Conservation (phyloP, 2,113 vertebrate species). For the Romanogobio albipinnatus region DNA sequence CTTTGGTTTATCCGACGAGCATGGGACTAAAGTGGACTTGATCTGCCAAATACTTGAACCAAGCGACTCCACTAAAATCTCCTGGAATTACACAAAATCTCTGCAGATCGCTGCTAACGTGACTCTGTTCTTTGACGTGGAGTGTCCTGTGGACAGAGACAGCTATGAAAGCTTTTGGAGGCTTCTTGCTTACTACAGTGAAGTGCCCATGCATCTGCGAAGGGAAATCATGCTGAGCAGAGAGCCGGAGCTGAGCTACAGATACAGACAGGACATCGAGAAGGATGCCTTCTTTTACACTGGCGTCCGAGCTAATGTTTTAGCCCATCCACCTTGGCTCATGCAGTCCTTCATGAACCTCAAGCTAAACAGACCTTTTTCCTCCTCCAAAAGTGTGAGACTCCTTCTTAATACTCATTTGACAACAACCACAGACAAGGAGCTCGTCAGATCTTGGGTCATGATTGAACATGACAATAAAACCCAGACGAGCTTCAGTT, state of each 20-base stretch:
- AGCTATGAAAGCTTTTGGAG: conserved; percentile 90
- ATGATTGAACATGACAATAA: conserved; percentile 78
- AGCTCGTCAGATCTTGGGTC: conserved; percentile 78
- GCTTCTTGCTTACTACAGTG: conserved; percentile 92
- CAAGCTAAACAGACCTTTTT: conserved; percentile 83
- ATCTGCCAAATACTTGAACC: conserved; percentile 73
- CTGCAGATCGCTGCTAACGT: conserved; percentile 74
- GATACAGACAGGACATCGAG: conserved; percentile 82
- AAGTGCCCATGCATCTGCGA: conserved; percentile 84
- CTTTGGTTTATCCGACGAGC: conserved; percentile 86
- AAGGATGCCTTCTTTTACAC: conserved; percentile 88
- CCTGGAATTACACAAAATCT: conserved; percentile 74
- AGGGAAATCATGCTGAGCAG: conserved; percentile 78
- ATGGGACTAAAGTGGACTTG: conserved; percentile 82
- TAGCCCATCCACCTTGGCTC: conserved; percentile 83
- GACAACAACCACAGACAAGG: conserved; percentile 66
- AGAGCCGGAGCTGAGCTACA: conserved; percentile 74
- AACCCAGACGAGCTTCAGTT: conserved; percentile 61
- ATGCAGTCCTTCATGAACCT: conserved; percentile 83
- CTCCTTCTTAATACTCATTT: conserved; percentile 78
- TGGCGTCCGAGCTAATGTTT: conserved; percentile 82
- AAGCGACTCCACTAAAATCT: conserved; percentile 59
- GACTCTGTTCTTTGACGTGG: conserved; percentile 78
- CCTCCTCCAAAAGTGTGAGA: conserved; percentile 78
- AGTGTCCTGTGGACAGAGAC: conserved; percentile 81